phyloP scores from a whole-genome alignment of 2,113 vertebrate genomes.

The Sinocyclocheilus anshuiensis region DNA sequence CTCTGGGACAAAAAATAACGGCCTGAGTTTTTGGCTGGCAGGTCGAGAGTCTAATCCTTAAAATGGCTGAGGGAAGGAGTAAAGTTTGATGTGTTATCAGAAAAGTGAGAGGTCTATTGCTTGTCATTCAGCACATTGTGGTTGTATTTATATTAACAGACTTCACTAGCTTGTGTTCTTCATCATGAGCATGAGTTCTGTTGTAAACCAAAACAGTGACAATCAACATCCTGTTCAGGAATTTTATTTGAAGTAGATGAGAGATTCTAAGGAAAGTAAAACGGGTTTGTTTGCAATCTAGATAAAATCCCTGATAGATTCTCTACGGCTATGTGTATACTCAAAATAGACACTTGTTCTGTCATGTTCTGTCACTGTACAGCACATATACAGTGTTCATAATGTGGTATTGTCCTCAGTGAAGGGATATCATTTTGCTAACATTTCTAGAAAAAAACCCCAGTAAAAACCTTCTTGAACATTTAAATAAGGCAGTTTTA shows the following conservation, averaged over 20 bases:
- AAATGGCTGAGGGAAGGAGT: background rate
- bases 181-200: constrained; percentile 16
- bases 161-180: constrained; percentile 42
- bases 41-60: background rate
- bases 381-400: background rate
- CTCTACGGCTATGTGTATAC: constrained; percentile 42
- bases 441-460: background rate
- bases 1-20: constrained; percentile 32
- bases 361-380: constrained; percentile 31
- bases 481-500: no score
- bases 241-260: constrained; percentile 31
- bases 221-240: constrained; percentile 35
- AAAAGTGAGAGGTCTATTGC: background rate
- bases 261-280: constrained; percentile 43
- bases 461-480: background rate
- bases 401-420: background rate
- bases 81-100: background rate
- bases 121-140: background rate
- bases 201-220: constrained; percentile 48
- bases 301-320: constrained; percentile 39
- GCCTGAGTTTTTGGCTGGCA: background rate
- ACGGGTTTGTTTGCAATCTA: constrained; percentile 43
- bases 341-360: constrained; percentile 49
- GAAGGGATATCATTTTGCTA: background rate
- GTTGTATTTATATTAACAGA: constrained; percentile 7